Evolutionary conservation across 2,797 vertebrate species (phyloP), one percentile per base, ranked within the genome.

Genomic region (Gymnopithys bicolor): DNA sequence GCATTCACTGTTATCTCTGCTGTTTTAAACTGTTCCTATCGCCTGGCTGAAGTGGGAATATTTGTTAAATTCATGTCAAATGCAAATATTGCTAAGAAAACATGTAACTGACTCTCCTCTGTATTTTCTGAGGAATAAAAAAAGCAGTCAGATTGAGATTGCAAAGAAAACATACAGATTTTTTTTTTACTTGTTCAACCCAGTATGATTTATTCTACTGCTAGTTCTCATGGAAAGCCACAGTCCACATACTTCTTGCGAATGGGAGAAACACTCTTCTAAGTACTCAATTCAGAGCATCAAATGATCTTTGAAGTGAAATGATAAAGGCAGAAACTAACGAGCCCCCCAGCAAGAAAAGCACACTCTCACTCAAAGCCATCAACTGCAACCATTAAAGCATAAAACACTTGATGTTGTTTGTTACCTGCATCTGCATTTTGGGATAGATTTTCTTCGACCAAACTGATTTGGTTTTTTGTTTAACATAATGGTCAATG

Each of bases 271-370:
- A 70, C 21, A 64, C 5, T 84, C 59, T 73, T 93, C 76, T 46
- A 90, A 84, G 37, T 45, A 63, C 39, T 70, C 53, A 71, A 10
- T 45, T 62, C 64, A 89, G 35, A 87, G 75, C 87, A 87, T 87
- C 52, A 56, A 71, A 62, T 75, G 30, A 51, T 88, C 90, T 93
- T 83, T 90, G 81, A 87, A 92, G 59, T 87, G 78, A 85, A 93
- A 85, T 14, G 53, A 74, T 45, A 64, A 58, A 49, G 49, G 64
- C 56, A 89, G 78, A 92, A 90, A 43, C 67, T 53, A 60, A 89
- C 82, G 30, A 92, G 46, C 41, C 64, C 59, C 56, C 56, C 64
- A 92, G 75, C 77, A 92, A 90, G 64, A 86, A 67, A 79, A 74
- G 46, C 15, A 84, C 71, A 68, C 56, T 79, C 63, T 68, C 35